Percentiles rank a stretch among this genome's conserved stretches.
These are phyloP conservation scores for Amyelois transitella DNA, from an alignment of 1,140 invertebrate species.

Conservation along the genomic window DNA sequence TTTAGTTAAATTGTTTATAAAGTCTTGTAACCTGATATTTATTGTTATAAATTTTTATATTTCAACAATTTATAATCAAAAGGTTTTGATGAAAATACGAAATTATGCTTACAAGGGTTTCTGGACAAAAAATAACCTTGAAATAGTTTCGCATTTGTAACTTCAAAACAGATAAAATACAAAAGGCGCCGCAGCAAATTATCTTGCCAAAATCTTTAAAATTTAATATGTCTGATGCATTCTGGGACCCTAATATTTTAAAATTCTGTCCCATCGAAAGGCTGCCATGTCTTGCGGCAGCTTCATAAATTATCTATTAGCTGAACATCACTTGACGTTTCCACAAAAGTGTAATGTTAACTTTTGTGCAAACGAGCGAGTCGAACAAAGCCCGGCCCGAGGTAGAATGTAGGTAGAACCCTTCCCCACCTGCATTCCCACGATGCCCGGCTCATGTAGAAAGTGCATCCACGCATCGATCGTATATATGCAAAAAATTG, in stretches of 20 bases:
- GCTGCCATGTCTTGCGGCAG: constrained; percentile 40
- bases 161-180: constrained; percentile 2
- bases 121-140: too few relatives aligned
- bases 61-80: too few relatives aligned
- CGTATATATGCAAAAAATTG: constrained; percentile 55
- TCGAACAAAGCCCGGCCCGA: constrained; percentile 43
- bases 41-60: too few relatives aligned
- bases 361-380: constrained; percentile 64
- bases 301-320: constrained; percentile 72
- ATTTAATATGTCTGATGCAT: constrained; percentile 20
- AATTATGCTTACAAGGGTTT: too few relatives aligned
- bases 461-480: constrained; percentile 44
- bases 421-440: constrained; percentile 72
- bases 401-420: constrained; percentile 36
- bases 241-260: constrained; percentile 60
- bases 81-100: too few relatives aligned
- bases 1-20: constrained; percentile 1
- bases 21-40: too few relatives aligned
- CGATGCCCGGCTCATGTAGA: constrained; percentile 44
- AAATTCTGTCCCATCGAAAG: constrained; percentile 28
- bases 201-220: constrained; percentile 35
- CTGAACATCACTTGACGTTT: constrained; percentile 61
- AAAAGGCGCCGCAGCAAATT: constrained; percentile 36
- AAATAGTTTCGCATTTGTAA: not conserved
- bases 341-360: constrained; percentile 59